Evolutionary conservation across 2,888 invertebrate genomes (phyloP).

Genomic region (Agrochola lychnidis): DNA sequence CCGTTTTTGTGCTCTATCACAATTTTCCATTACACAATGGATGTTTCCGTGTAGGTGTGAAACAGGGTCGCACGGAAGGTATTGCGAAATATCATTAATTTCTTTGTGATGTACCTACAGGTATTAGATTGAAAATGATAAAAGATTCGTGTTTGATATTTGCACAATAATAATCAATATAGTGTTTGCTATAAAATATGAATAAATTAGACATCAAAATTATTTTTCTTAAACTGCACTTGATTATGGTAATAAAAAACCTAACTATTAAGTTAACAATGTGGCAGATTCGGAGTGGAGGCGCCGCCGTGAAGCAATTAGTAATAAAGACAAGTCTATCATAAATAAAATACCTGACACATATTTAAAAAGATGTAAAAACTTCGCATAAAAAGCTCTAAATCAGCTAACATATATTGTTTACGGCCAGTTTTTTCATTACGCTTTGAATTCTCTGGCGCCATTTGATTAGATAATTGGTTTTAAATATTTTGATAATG

Average conservation of each 20-base stretch:
- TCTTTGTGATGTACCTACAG: constrained; percentile 16
- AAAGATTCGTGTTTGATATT: constrained; percentile 14
- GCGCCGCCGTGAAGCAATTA: constrained; percentile 60
- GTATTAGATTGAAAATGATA: constrained; percentile 18
- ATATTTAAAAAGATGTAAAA: constrained; percentile 64
- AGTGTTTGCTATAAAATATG: not conserved
- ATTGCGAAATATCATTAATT: constrained; percentile 53
- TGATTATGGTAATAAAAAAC: constrained; percentile 49
- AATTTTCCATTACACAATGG: constrained; percentile 64
- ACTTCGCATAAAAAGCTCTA: constrained; percentile 47
- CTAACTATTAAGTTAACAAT: constrained; percentile 51
- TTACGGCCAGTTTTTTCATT: constrained; percentile 63
- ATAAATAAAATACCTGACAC: constrained; percentile 50
- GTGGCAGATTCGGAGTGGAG: constrained; percentile 42
- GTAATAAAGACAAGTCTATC: constrained; percentile 31
- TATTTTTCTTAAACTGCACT: constrained; percentile 35
- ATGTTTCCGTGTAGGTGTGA: constrained; percentile 61
- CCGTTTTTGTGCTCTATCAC: constrained; percentile 65
- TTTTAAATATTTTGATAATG: constrained; percentile 54
- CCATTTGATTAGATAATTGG: constrained; percentile 70
- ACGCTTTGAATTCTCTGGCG: constrained; percentile 69
- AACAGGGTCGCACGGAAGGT: constrained; percentile 48
- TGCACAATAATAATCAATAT: constrained; percentile 7
- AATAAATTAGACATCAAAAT: constrained; percentile 23
- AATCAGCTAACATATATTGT: constrained; percentile 58